Evolutionary conservation across 2,797 vertebrate species (phyloP), one percentile per base, ranked within the genome.

Genomic region (Graptemys geographica): DNA sequence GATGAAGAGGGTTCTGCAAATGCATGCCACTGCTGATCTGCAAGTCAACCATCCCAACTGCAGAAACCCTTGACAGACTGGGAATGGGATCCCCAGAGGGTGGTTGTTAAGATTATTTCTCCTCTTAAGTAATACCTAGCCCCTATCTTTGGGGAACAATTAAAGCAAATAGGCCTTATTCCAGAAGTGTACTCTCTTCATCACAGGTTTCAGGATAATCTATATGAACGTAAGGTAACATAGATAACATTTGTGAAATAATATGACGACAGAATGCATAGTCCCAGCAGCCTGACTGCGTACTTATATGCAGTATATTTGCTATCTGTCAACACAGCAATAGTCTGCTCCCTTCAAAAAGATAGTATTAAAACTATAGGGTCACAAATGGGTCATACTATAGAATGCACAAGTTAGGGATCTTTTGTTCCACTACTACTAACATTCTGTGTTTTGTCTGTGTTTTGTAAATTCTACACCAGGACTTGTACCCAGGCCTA

Each of bases 21-120:
- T 2, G 37, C 87, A 56, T 49, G 56, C 10, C 89, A 97, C 44
- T 84, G 78, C 96, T 94, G 92, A 92, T 90, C 82, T 86, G 86
- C 88, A 83, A 96, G 53, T 87, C 92, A 95, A 93, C n/a, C 76
- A 44, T 86, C 83, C 15, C 84, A 44, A 59, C 9, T 87, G 76
- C 47, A 94, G 83, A 86, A 82, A 84, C 25, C 84, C 76, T 52
- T 76, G 80, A 79, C 72, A 87, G 83, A 89, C 2, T 81, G 57
- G 8, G 41, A 89, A 11, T 69, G 15, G 89, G 55, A 74, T 56
- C 90, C 88, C 78, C 31, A n/a, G 69, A 74, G 82, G 78, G 37
- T 1, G 27, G 1, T 79, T 8, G 1, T 81, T 33, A 76, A 13
- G 80, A 55, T 84, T 93, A 44, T 65, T 18, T 83, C 21, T 90